A percentile compares a stretch with the other conserved stretches of the same genome.
These are phyloP conservation scores for Matsumyia berberina DNA, from an alignment of 2,888 invertebrate genomes.

Conservation along the genomic window DNA sequence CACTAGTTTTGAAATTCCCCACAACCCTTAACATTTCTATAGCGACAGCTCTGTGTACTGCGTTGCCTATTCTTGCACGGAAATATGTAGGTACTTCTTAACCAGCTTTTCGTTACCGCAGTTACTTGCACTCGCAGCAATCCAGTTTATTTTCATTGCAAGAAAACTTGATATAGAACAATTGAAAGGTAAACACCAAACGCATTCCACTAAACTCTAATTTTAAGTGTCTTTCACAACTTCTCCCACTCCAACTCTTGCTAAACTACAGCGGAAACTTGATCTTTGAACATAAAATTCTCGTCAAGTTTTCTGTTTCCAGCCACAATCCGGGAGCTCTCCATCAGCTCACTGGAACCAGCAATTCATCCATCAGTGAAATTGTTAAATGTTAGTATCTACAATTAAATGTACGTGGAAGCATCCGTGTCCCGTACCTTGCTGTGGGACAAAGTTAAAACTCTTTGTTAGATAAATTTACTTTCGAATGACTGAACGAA, in stretches of 20 bases:
- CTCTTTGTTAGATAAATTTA: background rate
- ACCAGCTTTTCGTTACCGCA: too few relatives aligned
- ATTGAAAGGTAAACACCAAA: too few relatives aligned
- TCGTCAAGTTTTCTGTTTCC: background rate
- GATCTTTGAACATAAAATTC: background rate
- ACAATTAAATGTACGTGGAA: background rate
- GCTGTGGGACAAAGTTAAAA: slow-evolving; percentile 1
- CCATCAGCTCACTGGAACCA: background rate
- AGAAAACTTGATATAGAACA: too few relatives aligned
- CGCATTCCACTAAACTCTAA: too few relatives aligned
- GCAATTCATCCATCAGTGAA: background rate
- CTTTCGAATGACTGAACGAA: background rate
- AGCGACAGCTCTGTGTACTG: too few relatives aligned
- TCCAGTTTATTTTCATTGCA: too few relatives aligned
- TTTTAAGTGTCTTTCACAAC: background rate
- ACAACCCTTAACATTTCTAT: too few relatives aligned
- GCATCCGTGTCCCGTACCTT: background rate
- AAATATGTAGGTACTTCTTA: too few relatives aligned
- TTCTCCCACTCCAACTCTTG: background rate
- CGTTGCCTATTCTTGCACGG: too few relatives aligned
- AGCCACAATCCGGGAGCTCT: background rate
- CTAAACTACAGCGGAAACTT: background rate
- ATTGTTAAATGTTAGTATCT: background rate
- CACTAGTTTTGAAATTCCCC: too few relatives aligned
- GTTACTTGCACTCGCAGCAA: too few relatives aligned